Evolutionary conservation across 2,888 invertebrate genomes (phyloP), one percentile per base, ranked within the genome.

Genomic region (Eupithecia vulgata): DNA sequence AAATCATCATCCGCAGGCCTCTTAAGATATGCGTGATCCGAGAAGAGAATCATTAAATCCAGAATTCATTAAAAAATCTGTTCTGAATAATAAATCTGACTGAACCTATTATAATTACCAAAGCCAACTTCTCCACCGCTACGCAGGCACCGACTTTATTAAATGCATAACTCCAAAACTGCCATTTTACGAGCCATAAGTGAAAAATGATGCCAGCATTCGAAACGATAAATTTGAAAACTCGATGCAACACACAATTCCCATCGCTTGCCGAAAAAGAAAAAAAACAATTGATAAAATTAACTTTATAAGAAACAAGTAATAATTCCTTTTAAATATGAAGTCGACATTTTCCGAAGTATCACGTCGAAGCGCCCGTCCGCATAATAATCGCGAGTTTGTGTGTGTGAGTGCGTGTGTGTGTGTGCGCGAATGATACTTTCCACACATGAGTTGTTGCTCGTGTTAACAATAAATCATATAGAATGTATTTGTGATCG

Each of bases 401-500:
- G 69, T 71, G 59, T 73, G 78, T 77, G 76, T 64, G 79, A 66
- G 76, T 40, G 72, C 66, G 71, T 30, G 66, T 79, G 87, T 87
- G 87, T 87, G 89, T 80, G 87, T 80, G 85, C 78, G 83, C 82
- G 85, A 89, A 86, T 88, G 90, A 91, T 90, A 90, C 90, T 89
- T 85, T 86, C 87, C 88, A 88, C 91, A 91, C 90, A 90, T 88
- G 89, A 90, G 86, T 89, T 90, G 91, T 90, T 84, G 86, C 82
- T 84, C 90, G 90, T 91, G 93, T 93, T 89, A 87, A 89, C 88
- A 87, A 93, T 94, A 94, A 94, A 93, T 94, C 94, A 94, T 93
- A 92, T 86, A n/a, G 87, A 90, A 91, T 93, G 94, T 93, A 93
- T 93, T 93, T 92, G 93, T 93, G 93, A 92, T 90, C 91, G 87